phyloP scores from a whole-genome alignment of 2,888 invertebrate genomes.

The Chymomyza caudatula region DNA sequence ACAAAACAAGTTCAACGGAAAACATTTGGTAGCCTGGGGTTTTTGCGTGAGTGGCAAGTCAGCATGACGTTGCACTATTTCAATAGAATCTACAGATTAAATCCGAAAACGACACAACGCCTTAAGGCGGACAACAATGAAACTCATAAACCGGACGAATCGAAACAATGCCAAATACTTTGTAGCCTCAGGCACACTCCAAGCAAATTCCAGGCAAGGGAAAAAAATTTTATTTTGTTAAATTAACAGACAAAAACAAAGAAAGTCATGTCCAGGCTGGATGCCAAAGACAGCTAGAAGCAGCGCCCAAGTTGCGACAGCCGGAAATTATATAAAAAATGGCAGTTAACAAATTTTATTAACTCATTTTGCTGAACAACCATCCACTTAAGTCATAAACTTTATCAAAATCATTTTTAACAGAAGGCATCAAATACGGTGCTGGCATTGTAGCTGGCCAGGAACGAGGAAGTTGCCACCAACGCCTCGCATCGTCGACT shows the following conservation, averaged over 20 bases:
- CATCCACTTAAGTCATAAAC: conserved; percentile 51
- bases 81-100: neutral
- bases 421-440: conserved; percentile 5
- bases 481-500: neutral
- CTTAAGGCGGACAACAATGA: neutral
- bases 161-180: neutral
- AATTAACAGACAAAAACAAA: too few relatives aligned
- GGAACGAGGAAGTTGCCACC: neutral
- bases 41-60: neutral
- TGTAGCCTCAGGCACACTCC: neutral
- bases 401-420: conserved; percentile 56
- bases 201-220: neutral
- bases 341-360: conserved; percentile 66
- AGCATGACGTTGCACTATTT: neutral
- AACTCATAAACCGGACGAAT: neutral
- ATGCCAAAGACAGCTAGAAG: neutral
- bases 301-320: conserved; percentile 23
- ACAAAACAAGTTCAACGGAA: neutral
- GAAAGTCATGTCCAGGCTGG: neutral
- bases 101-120: neutral
- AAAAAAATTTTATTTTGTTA: neutral
- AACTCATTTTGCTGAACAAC: conserved; percentile 38
- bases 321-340: conserved; percentile 62
- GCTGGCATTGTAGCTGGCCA: too few relatives aligned
- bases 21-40: neutral